Base-by-base conservation (phyloP, 2,797 vertebrate species). In the Coreius guichenoti region DNA sequence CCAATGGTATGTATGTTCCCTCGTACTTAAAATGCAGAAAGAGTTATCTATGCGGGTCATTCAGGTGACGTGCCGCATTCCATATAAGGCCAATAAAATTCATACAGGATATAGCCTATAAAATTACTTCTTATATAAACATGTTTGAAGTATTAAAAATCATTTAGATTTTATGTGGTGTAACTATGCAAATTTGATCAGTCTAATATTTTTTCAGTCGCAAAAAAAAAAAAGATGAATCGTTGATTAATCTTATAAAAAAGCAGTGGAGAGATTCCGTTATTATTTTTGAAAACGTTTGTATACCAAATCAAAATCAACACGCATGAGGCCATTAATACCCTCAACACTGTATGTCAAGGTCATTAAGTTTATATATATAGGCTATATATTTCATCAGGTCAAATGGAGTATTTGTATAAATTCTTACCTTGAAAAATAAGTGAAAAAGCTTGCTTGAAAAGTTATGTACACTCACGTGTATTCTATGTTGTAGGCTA, bases 21-120 rank as follows among this genome's bases (percentile, higher is more conserved):
- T 83, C 79, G 94, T 92, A 94, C 93, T 94, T 93, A 94, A 95
- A 93, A 91, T 86, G 89, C 85, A 63, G 90, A 83, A 90, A 2
- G 29, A 54, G 70, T 56, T 45, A 12, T 74, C 9, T 54, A 21
- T 31, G 51, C 31, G 26, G 72, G 33, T 39, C 67, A 12, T 36
- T 39, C 11, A 68, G 2, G 19, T 68, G 33, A 72, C 7, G 6
- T n/a, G 51, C 36, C 0, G 7, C 16, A 33, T 5, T 23, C 36
- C 31, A 14, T 49, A 5, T n/a, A 58, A 23, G 21, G 26, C 11
- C 8, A 19, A 67, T 19, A 67, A 19, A 26, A 8, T 45, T 70
- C 9, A 13, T 6, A n/a, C 29, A 33, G 29, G 6, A 14, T 6
- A 67, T 19, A 68, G 8, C 3, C 65, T 33, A 16, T 26, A 16